A percentile compares a stretch with the other conserved stretches of the same genome.
Evolutionary conservation across 2,797 vertebrate species (phyloP).

Genomic region (Astyanax mexicanus): DNA sequence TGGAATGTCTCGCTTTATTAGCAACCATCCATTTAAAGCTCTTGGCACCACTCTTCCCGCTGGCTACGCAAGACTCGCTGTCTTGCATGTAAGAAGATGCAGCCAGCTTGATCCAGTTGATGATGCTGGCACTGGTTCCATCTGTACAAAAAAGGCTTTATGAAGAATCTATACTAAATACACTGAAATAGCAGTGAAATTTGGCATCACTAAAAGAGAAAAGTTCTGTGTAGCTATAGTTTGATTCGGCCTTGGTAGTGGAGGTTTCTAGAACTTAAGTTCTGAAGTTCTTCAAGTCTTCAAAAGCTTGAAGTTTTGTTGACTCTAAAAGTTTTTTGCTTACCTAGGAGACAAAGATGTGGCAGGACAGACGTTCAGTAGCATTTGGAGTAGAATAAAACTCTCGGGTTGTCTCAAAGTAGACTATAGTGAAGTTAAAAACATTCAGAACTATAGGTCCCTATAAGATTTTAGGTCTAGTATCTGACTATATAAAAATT

Average conservation of each 20-base stretch:
- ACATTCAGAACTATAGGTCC: background rate
- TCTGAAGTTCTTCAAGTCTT: constrained; percentile 4
- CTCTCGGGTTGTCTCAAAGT: background rate
- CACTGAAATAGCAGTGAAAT: constrained; percentile 28
- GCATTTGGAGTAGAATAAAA: background rate
- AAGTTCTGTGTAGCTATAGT: background rate
- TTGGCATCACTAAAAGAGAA: constrained; percentile 10
- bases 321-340: background rate
- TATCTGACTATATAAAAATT: too few relatives aligned
- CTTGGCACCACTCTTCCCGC: constrained; percentile 36
- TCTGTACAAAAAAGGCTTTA: constrained; percentile 34
- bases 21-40: constrained; percentile 25
- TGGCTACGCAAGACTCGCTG: constrained; percentile 35
- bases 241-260: constrained; percentile 9
- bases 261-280: background rate
- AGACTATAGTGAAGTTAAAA: background rate
- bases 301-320: background rate
- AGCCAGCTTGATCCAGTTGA: constrained; percentile 9
- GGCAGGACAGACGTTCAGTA: background rate
- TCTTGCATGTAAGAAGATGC: constrained; percentile 9
- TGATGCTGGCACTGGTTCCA: constrained; percentile 18
- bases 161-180: constrained; percentile 26
- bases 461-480: background rate
- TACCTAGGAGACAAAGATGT: background rate
- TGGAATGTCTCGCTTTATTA: constrained; percentile 40